Conservation (phyloP, 2,113 vertebrate genomes). For the Centropus bengalensis region DNA sequence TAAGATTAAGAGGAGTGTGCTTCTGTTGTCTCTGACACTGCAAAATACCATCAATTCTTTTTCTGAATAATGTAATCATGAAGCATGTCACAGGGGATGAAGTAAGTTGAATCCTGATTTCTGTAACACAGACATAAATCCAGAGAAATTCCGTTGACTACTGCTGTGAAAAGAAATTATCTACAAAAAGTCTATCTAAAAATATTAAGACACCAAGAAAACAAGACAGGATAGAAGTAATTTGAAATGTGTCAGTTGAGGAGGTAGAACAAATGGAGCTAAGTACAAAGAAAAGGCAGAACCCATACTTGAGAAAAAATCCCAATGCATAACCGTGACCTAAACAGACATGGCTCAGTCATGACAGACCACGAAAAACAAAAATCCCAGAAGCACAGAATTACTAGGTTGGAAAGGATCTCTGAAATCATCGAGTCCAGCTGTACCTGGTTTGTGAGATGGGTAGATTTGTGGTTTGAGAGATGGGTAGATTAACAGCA, state of each 20-base stretch:
- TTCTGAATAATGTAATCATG: background rate
- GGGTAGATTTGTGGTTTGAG: background rate
- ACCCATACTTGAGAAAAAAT: background rate
- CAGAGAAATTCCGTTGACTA: background rate
- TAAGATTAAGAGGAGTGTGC: background rate
- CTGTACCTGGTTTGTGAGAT: background rate
- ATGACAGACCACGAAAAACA: background rate
- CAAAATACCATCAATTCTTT: background rate
- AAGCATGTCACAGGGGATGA: background rate
- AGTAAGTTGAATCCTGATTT: background rate
- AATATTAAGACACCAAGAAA: background rate
- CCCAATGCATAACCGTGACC: background rate
- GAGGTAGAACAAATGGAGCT: background rate
- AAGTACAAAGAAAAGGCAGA: background rate
- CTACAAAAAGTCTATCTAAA: background rate
- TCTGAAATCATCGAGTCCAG: too few relatives aligned
- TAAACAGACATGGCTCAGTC: background rate
- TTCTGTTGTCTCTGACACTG: background rate
- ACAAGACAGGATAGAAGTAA: background rate
- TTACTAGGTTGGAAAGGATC: too few relatives aligned
- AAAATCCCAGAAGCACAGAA: background rate
- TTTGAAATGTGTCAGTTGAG: background rate
- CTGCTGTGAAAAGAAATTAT: background rate
- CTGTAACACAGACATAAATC: background rate
- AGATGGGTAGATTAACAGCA: background rate